These are phyloP conservation scores for Saiga tatarica DNA, from an alignment of 2,113 vertebrate genomes.

Conservation along the genomic window DNA sequence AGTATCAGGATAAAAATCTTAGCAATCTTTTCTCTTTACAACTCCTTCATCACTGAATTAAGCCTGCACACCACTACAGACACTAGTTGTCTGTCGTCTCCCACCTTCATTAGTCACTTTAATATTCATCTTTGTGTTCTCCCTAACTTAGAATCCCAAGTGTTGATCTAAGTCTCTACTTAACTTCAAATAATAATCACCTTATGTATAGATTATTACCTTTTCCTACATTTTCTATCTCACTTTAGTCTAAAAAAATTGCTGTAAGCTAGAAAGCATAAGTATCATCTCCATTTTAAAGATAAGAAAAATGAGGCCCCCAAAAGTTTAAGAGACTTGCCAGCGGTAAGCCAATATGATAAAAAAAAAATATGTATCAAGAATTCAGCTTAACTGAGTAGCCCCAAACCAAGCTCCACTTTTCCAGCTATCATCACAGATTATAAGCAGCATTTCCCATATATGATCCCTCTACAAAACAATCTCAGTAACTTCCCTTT, in stretches of 20 bases:
- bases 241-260: neutral
- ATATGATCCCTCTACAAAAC: neutral
- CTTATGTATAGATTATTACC: neutral
- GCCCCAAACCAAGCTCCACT: neutral
- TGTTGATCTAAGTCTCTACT: neutral
- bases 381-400: neutral
- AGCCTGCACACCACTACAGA: neutral
- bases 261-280: neutral
- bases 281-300: neutral
- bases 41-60: neutral
- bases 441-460: neutral
- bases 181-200: neutral
- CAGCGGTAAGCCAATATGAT: neutral
- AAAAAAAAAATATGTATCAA: neutral
- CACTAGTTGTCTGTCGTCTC: neutral
- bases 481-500: neutral
- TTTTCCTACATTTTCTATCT: neutral
- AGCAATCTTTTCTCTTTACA: neutral
- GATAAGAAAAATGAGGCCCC: neutral
- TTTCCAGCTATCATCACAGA: neutral
- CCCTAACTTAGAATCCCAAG: neutral
- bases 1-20: neutral
- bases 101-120: neutral
- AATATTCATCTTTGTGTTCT: neutral
- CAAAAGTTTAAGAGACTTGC: neutral